Evolutionary conservation across 2,888 invertebrate species (phyloP).

Genomic region (Abrostola triplasia): DNA sequence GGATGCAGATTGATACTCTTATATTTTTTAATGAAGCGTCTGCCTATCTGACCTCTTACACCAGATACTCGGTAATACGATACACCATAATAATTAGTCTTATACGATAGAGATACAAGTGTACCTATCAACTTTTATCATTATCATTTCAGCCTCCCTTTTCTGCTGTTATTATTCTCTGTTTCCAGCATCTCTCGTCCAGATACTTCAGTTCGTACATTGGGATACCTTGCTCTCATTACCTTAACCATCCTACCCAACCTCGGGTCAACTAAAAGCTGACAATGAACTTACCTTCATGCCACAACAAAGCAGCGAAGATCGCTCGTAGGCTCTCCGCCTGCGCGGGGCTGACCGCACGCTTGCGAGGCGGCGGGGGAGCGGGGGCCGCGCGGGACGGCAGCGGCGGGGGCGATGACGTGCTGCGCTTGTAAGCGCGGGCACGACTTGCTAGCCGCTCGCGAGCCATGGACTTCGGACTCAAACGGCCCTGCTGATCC

Average conservation of each 20-base stretch:
- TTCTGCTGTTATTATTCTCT: too few species aligned
- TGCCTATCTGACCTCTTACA: too few species aligned
- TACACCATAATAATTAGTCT: too few species aligned
- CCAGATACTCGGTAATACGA: too few species aligned
- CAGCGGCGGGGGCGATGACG: constrained; percentile 80
- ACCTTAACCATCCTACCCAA: not conserved
- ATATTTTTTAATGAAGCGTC: too few species aligned
- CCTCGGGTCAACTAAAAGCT: not conserved
- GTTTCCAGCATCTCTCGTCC: too few species aligned
- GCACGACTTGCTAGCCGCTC: constrained; percentile 70
- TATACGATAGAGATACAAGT: too few species aligned
- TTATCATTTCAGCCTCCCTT: too few species aligned
- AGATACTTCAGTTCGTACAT: too few species aligned
- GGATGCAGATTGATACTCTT: too few species aligned
- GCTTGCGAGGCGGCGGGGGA: constrained; percentile 90
- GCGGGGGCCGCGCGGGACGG: constrained; percentile 69
- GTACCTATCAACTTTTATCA: too few species aligned
- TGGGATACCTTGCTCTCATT: too few species aligned
- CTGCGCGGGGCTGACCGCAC: constrained; percentile 96
- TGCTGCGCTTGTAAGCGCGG: constrained; percentile 79
- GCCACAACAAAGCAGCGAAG: constrained; percentile 99
- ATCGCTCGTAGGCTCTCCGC: constrained; percentile 97
- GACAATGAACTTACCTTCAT: constrained; percentile 90
- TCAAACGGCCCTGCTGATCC: constrained; percentile 50
- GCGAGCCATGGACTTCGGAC: constrained; percentile 58